These are phyloP conservation scores for Drosophila colorata DNA, from an alignment of 2,888 invertebrate genomes.

Conservation along the genomic window DNA sequence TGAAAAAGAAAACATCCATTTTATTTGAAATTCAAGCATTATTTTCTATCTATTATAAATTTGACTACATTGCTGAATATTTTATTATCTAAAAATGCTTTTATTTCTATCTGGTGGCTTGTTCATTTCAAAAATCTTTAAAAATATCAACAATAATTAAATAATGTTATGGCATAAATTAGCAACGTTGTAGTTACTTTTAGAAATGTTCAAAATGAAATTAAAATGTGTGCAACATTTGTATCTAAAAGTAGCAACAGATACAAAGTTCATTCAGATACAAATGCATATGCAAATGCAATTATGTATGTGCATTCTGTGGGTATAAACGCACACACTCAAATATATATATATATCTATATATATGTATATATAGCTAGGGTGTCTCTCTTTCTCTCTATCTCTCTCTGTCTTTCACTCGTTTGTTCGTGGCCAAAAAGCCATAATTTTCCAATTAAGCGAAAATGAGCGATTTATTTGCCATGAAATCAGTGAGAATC, in stretches of 20 bases:
- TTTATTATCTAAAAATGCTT: not conserved
- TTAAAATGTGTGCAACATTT: constrained; percentile 42
- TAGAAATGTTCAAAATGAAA: constrained; percentile 19
- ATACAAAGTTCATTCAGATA: constrained; percentile 38
- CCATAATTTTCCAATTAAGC: constrained; percentile 86
- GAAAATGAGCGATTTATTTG: constrained; percentile 86
- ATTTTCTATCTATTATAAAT: not conserved
- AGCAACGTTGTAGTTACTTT: constrained; percentile 13
- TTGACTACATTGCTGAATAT: not conserved
- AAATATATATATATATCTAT: not conserved
- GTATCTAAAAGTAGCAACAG: constrained; percentile 39
- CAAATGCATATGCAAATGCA: constrained; percentile 54
- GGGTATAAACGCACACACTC: not conserved
- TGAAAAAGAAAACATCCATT: too few species aligned
- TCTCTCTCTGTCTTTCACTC: constrained; percentile 3
- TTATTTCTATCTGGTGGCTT: not conserved
- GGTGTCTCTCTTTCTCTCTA: constrained; percentile 4
- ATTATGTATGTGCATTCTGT: constrained; percentile 15
- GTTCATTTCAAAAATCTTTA: not conserved
- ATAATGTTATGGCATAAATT: constrained; percentile 1
- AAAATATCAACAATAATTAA: constrained; percentile 2
- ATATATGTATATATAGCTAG: not conserved
- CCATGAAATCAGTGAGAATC: constrained; percentile 86
- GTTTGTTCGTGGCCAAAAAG: constrained; percentile 68
- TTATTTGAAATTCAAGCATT: too few species aligned